These are phyloP conservation scores for Aramus guarauna DNA, from an alignment of 2,113 vertebrate species.

Conservation along the genomic window DNA sequence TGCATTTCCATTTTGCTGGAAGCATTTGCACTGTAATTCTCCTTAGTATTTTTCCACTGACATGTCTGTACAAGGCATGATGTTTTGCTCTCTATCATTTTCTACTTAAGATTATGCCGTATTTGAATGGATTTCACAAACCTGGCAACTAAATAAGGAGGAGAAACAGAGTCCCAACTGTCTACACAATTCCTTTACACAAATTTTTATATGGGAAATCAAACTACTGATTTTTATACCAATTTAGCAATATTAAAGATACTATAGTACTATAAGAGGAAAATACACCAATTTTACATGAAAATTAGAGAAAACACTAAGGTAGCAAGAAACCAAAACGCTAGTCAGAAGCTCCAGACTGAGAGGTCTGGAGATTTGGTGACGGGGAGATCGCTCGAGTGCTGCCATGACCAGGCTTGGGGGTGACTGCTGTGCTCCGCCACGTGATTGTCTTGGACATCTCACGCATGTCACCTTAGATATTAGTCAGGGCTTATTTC, in stretches of 20 bases:
- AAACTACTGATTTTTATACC: not conserved
- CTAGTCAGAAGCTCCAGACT: not conserved
- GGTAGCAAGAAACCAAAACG: not conserved
- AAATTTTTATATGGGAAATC: not conserved
- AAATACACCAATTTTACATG: not conserved
- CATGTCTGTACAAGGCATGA: not conserved
- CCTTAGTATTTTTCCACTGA: constrained; percentile 42
- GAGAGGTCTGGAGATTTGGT: not conserved
- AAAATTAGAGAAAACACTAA: not conserved
- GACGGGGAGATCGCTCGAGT: not conserved
- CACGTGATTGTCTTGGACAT: accelerated
- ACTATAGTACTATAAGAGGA: not conserved
- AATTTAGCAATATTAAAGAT: not conserved
- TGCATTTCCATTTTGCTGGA: constrained; percentile 50
- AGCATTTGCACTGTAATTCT: constrained; percentile 26
- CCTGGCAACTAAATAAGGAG: constrained; percentile 26
- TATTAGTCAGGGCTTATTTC: not conserved
- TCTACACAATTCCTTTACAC: not conserved
- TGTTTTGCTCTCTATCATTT: not conserved
- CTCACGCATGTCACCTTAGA: not conserved
- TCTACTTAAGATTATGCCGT: not conserved
- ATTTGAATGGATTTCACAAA: constrained; percentile 9
- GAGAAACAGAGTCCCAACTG: constrained; percentile 7
- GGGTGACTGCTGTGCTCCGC: not conserved
- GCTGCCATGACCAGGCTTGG: not conserved